Evolutionary conservation across 2,888 invertebrate species (phyloP), one percentile per base, ranked within the genome.

Genomic region (Pilophorus perplexus): DNA sequence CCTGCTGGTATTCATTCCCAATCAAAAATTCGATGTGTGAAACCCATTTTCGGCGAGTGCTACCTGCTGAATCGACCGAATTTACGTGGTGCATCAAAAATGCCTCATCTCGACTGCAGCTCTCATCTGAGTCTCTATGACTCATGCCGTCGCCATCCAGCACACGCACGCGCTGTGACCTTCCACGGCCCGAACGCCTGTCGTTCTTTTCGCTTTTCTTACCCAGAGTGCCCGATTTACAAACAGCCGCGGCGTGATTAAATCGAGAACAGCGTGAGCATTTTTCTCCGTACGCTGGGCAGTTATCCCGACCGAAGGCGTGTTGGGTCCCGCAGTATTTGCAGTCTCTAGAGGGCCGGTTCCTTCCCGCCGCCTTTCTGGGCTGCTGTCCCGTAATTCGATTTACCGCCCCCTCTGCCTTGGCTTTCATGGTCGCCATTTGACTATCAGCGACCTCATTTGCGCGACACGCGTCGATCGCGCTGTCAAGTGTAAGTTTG

Each of bases 391-490:
- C 16, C 28, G 12, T 28, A 5, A 28, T 54, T 2, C n/a, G 27
- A 54, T 48, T 48, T 12, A 54, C 27, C 12, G 33, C 16, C 4
- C 33, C 33, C 28, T 27, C 27, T n/a, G 54, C 2, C 16, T 28
- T 2, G 8, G 28, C 27, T 14, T 28, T 28, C 54, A 54, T 54
- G 18, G 14, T 27, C 54, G 27, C n/a, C 46, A 62, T 62, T 20
- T 62, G 62, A 22, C 22, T 48, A 3, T 62, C 62, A 22, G 48
- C 48, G 0, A 62, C 22, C 28, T 62, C 62, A 22, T 46, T 28
- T 3, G 62, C 62, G 2, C 20, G 25, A 20, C 27, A 52, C 2
- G 4, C 27, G 27, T 54, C 54, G 20, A 54, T 54, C 1, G 33
- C 48, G 20, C 28, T 10, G 3, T 28, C 33, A 12, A 62, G 28